These are phyloP conservation scores for Parapristionchus giblindavisi DNA, from an alignment of 2,888 invertebrate genomes.

Conservation along the genomic window DNA sequence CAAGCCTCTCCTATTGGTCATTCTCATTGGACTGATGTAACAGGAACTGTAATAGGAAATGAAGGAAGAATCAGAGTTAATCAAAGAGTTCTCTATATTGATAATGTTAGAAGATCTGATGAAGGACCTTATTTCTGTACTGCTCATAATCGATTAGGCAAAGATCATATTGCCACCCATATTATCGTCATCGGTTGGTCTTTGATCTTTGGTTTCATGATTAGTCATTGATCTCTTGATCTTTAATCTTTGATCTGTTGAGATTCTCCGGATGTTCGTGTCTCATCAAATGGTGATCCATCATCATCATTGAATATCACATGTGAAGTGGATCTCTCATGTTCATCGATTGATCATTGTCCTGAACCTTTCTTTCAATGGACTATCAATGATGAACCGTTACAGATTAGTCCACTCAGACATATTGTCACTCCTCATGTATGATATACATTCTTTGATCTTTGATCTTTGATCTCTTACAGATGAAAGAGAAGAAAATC, in stretches of 20 bases:
- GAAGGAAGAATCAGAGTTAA: slow-evolving; percentile 49
- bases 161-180: slow-evolving; percentile 59
- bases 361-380: slow-evolving; percentile 63
- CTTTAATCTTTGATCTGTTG: background rate
- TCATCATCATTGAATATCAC: slow-evolving; percentile 22
- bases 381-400: slow-evolving; percentile 59
- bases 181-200: slow-evolving; percentile 57
- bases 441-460: background rate
- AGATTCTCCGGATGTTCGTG: slow-evolving; percentile 29
- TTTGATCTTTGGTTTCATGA: background rate
- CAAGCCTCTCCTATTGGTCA: slow-evolving; percentile 59
- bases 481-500: slow-evolving; percentile 10
- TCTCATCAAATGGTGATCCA: background rate
- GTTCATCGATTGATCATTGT: slow-evolving; percentile 57
- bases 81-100: slow-evolving; percentile 50
- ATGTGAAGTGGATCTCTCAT: slow-evolving; percentile 42
- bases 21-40: slow-evolving; percentile 57
- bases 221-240: background rate
- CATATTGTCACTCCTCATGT: slow-evolving; percentile 28
- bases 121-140: slow-evolving; percentile 64
- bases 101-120: slow-evolving; percentile 53
- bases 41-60: slow-evolving; percentile 42
- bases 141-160: slow-evolving; percentile 61
- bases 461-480: background rate
- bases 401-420: slow-evolving; percentile 25